A percentile compares a stretch with the other conserved stretches of the same genome.
Evolutionary conservation across 1,140 invertebrate genomes (phyloP).

Genomic region (Heterodera carotae): DNA sequence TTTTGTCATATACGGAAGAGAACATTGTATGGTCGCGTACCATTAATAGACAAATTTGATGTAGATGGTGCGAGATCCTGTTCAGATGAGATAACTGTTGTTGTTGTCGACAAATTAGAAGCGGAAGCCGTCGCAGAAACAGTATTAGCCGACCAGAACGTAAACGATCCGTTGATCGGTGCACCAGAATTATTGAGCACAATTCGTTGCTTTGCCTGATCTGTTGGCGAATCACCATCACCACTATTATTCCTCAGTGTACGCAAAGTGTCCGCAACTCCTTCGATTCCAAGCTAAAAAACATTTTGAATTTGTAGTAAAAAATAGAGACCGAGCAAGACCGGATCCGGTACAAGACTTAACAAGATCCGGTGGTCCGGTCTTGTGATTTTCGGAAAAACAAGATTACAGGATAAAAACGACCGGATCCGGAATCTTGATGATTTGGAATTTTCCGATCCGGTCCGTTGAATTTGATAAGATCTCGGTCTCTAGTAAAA

Average conservation of each 20-base stretch:
- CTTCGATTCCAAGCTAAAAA: constrained; percentile 37
- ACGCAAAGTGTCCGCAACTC: constrained; percentile 29
- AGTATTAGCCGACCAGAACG: constrained; percentile 15
- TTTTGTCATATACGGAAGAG: neutral
- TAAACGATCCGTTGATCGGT: constrained; percentile 40
- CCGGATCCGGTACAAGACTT: too few relatives aligned
- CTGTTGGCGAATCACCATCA: constrained; percentile 3
- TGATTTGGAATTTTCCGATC: too few relatives aligned
- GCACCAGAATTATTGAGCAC: constrained; percentile 38
- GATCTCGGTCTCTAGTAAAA: too few relatives aligned
- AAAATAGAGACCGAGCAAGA: too few relatives aligned
- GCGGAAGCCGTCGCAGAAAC: neutral
- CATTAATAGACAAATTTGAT: constrained; percentile 23
- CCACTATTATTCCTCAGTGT: constrained; percentile 39
- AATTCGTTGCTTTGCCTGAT: constrained; percentile 35
- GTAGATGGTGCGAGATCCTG: constrained; percentile 14
- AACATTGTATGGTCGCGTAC: neutral
- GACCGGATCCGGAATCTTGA: too few relatives aligned
- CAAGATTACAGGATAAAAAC: too few relatives aligned
- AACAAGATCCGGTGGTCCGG: too few relatives aligned
- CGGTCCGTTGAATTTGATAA: too few relatives aligned
- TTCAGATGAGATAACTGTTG: neutral
- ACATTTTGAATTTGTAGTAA: constrained; percentile 16
- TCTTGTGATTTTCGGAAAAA: too few relatives aligned
- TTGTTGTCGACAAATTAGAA: neutral